Base-by-base conservation (phyloP, 2,888 invertebrate species). In the Synergus itoensis region DNA sequence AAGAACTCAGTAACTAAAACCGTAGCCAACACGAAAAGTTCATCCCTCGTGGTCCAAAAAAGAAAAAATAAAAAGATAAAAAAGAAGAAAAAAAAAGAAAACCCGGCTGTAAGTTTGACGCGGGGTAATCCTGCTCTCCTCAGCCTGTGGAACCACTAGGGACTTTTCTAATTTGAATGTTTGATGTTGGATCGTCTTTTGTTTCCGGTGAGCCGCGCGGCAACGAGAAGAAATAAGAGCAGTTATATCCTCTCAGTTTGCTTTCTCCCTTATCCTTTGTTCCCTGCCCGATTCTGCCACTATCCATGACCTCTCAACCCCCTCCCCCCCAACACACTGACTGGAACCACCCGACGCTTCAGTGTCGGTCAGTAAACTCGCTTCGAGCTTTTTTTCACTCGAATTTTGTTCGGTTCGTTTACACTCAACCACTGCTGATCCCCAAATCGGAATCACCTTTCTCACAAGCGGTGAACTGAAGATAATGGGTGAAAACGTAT, bases 111-210 rank as follows among this genome's bases (percentile, higher is more conserved):
- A 41, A 43, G 41, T 65, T 65, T 65, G 65, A 65, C n/a, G 65
- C 41, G n/a, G n/a, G 21, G 48, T 48, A 73, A 28, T 73, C 18
- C 36, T n/a, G 28, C 73, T n/a, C 21, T 48, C 7, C 4, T 28
- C 28, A 9, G 60, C 18, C 60, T 63, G 21, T 45, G 57, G 36
- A 67, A 57, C 41, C 63, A 53, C 43, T 63, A 81, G 80, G 78
- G 77, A 81, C 79, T 82, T 82, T 45, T 75, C 77, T 78, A 57
- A 60, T 79, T 81, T 80, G 69, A 81, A 82, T 81, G 80, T 84
- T 84, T 84, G 69, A 82, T 84, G 80, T 75, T 60, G 76, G 73
- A 82, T 82, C 77, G 77, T 80, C 81, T 82, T 82, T 82, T 84
- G 78, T 82, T 45, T 62, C 78, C 79, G 41, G 67, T 18, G 14